phyloP scores from a whole-genome alignment of 2,113 vertebrate genomes.

The Hemiprocne comata region DNA sequence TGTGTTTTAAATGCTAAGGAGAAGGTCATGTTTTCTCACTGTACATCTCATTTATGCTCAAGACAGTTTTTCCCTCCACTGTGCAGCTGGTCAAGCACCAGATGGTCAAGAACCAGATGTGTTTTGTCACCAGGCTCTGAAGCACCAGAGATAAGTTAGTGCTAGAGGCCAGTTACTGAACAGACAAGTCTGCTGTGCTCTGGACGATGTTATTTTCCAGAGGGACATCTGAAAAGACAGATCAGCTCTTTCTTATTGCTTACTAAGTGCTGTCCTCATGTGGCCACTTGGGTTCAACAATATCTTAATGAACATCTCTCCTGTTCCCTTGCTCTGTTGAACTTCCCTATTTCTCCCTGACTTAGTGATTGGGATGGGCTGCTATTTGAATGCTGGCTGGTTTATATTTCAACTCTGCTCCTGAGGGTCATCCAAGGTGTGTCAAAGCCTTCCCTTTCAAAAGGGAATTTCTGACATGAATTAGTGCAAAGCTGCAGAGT shows the following conservation, averaged over 20 bases:
- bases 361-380: not conserved
- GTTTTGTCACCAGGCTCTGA: not conserved
- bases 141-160: not conserved
- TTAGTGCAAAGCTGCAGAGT: not conserved
- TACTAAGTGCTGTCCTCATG: constrained; percentile 48
- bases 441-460: not conserved
- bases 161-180: not conserved
- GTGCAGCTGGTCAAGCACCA: not conserved
- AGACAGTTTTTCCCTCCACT: not conserved
- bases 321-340: not conserved
- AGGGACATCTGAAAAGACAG: not conserved
- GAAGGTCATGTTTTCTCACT: not conserved
- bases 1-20: not conserved
- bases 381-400: not conserved
- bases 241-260: not conserved
- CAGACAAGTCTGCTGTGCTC: not conserved
- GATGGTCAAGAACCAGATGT: not conserved
- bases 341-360: not conserved
- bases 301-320: not conserved
- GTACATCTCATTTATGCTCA: not conserved
- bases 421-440: not conserved
- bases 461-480: not conserved
- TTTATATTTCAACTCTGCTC: not conserved
- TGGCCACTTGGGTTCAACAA: not conserved
- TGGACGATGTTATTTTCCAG: not conserved